Base-by-base conservation (phyloP, 2,888 invertebrate species). In the Coleophora flavipennella region DNA sequence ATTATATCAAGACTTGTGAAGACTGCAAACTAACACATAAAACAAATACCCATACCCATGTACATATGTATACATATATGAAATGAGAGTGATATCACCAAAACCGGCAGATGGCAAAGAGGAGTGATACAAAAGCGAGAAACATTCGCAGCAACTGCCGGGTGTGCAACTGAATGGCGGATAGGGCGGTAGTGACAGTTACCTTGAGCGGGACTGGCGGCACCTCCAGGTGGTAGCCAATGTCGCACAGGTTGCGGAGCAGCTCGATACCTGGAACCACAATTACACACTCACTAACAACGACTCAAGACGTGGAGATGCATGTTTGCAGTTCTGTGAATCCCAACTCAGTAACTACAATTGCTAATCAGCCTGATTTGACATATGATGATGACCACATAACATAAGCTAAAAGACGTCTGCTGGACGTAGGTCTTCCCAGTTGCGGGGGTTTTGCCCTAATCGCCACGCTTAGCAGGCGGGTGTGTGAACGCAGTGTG, bases 201-300 rank as follows among this genome's bases (percentile, higher is more conserved):
- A 88, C 90, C 89, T 89, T 90, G 55, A 87, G 81, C 34, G 88
- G 88, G 50, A 87, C 85, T 33, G 89, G 87, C 14, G 91, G 89
- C 40, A 91, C 89, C 61, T 90, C 89, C 53, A 93, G 81, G 72
- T 93, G 93, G 64, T 90, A 84, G 64, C 91, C 90, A 57, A 89
- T 87, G 53, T 88, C 86, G 65, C 93, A 93, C 51, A 90, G 81
- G 50, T 80, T 80, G 50, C 89, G 87, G 32, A 93, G 76, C 14
- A 90, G 61, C 40, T 86, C 76, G 51, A 92, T 79, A 27, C 91
- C 88, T 88, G 70, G 25, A 20, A 20, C 20, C 20, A 20, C 20
- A 73, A 9, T 13, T 13, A 2, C 4, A 13, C 4, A 11, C 2
- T 3, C 2, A 27, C 11, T 20, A 12, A n/a, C n/a, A n/a, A n/a